phyloP scores from a whole-genome alignment of 2,888 invertebrate species.

The Temnothorax unifasciatus region DNA sequence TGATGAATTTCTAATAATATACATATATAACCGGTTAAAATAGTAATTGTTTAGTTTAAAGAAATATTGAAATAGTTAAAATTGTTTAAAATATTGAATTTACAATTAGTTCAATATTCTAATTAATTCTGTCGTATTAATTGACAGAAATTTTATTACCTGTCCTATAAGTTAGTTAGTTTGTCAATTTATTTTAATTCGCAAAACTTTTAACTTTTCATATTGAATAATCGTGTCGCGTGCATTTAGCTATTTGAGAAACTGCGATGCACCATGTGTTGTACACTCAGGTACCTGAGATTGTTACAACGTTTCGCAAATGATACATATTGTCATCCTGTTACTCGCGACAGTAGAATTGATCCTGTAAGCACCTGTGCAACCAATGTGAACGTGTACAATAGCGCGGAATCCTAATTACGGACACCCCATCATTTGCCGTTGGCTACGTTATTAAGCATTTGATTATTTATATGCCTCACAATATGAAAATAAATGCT shows the following conservation, averaged over 20 bases:
- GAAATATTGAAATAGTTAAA: background rate
- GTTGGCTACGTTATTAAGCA: conserved; percentile 5
- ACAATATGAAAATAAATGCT: background rate
- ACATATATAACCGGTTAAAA: background rate
- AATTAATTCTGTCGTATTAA: background rate
- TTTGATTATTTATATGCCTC: conserved; percentile 21
- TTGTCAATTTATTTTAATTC: background rate
- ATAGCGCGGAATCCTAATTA: conserved; percentile 44
- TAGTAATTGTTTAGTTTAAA: background rate
- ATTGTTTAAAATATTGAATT: background rate
- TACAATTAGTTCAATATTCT: background rate
- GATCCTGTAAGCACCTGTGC: conserved; percentile 60
- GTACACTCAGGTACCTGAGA: background rate
- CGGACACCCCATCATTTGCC: conserved; percentile 17
- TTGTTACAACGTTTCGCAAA: conserved; percentile 30
- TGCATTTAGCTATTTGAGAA: background rate
- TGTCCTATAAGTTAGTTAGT: background rate
- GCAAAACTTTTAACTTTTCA: background rate
- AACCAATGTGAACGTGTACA: conserved; percentile 38
- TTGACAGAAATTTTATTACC: background rate
- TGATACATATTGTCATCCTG: conserved; percentile 30
- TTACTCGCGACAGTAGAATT: conserved; percentile 45
- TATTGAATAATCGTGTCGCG: background rate
- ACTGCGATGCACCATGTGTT: background rate
- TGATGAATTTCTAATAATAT: background rate